Evolutionary conservation across 2,888 invertebrate species (phyloP).

Genomic region (Tupiocoris notatus): DNA sequence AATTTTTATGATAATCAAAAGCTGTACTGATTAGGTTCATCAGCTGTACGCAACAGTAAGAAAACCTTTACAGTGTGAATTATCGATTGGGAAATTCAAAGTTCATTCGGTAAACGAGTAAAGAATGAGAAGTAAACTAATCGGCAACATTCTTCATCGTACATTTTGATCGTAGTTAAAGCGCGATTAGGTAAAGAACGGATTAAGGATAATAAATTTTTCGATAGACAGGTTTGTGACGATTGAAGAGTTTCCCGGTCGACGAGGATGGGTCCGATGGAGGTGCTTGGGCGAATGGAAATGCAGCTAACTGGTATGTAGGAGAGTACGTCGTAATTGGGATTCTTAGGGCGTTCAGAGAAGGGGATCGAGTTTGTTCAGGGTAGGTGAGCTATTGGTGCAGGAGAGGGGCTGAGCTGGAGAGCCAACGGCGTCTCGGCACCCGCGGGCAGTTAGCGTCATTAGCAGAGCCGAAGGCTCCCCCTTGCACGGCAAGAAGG

Average conservation of each 20-base stretch:
- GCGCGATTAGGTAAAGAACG: too few relatives aligned
- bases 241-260: neutral
- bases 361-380: neutral
- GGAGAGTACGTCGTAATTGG: neutral
- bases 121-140: too few relatives aligned
- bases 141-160: too few relatives aligned
- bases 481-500: neutral
- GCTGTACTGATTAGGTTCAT: too few relatives aligned
- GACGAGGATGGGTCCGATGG: neutral
- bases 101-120: too few relatives aligned
- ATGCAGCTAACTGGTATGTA: neutral
- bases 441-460: neutral
- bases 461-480: neutral
- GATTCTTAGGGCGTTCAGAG: neutral
- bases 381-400: neutral
- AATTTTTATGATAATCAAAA: too few relatives aligned
- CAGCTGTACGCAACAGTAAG: too few relatives aligned
- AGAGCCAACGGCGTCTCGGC: neutral
- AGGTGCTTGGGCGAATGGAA: neutral
- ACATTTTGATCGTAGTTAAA: too few relatives aligned
- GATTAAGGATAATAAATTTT: neutral
- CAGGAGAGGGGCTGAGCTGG: neutral
- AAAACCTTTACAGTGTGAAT: too few relatives aligned
- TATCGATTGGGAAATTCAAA: too few relatives aligned
- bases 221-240: too few relatives aligned